Evolutionary conservation across 2,888 invertebrate genomes (phyloP), one percentile per base, ranked within the genome.

Genomic region (Ormyrus rosae): DNA sequence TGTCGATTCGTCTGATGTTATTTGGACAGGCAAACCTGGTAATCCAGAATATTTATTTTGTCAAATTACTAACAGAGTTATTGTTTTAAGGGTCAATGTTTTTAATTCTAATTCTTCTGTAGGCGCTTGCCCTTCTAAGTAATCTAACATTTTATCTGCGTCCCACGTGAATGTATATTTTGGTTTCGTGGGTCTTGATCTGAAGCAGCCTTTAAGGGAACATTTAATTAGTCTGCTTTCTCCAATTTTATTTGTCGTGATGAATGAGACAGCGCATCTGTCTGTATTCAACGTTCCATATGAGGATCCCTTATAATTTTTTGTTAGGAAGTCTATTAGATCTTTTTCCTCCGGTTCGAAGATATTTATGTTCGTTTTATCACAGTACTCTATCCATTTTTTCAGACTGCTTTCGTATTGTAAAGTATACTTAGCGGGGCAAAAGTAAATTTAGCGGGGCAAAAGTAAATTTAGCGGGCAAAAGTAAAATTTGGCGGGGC

Each of bases 101-200:
- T 13, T 13, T 13, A 13, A 13, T 13, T 13, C 13, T 13, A 13
- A 13, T 13, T 13, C 13, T 13, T 13, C 13, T 13, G 13, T 13
- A 13, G 13, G 13, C 13, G 13, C 13, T 13, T 13, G 51, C 9
- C 9, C 9, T 51, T 61, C 58, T n/a, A 58, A 9, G 13, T 58
- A 58, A 58, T 67, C 2, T 6, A 65, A 71, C 0, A 82, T 72
- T 0, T 68, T 63, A n/a, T 77, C 71, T 2, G 77, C 65, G 34
- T 78, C 76, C 78, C 79, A 80, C 4, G 71, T 80, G 6, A 5
- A 55, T 13, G 68, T 51, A 61, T 74, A 82, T 70, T 73, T 82
- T 0, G 82, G 46, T 19, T 63, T 70, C 0, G 19, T 58, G 0
- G 13, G 58, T 6, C n/a, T 58, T 58, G 13, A 58, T 5, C 13